Evolutionary conservation across 2,797 vertebrate species (phyloP).

Genomic region (Sarcoramphus papa): DNA sequence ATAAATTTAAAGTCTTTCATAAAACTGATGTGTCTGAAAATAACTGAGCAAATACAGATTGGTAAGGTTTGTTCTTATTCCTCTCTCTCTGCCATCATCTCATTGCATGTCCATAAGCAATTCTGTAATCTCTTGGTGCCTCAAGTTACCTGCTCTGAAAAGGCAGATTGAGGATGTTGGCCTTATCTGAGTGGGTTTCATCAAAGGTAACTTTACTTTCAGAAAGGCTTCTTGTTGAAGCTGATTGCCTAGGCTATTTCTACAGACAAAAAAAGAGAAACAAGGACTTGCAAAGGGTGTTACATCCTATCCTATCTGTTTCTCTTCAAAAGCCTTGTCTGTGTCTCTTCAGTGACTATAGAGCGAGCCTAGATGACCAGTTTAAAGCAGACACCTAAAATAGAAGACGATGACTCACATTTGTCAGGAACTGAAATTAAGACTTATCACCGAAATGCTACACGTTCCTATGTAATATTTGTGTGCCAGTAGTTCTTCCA

Average conservation of each 20-base stretch:
- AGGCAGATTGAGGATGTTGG: not conserved
- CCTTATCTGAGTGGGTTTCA: not conserved
- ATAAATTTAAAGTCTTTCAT: not conserved
- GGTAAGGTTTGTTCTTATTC: not conserved
- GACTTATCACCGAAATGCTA: not conserved
- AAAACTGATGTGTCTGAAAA: not conserved
- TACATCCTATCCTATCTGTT: not conserved
- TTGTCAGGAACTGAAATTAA: not conserved
- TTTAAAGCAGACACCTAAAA: not conserved
- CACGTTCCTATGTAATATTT: not conserved
- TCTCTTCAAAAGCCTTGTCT: not conserved
- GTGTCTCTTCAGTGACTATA: not conserved
- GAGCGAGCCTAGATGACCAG: not conserved
- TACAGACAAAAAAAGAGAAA: not conserved
- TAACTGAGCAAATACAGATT: not conserved
- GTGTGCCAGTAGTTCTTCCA: not conserved
- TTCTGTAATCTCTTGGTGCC: not conserved
- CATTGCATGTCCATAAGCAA: not conserved
- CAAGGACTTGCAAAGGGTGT: not conserved
- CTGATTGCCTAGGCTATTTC: not conserved
- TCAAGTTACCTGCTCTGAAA: not conserved
- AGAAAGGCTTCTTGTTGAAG: not conserved
- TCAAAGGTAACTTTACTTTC: not conserved
- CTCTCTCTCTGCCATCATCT: not conserved
- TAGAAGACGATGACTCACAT: not conserved